These are phyloP conservation scores for Bombus confusus DNA, from an alignment of 1,140 invertebrate species.

Conservation along the genomic window DNA sequence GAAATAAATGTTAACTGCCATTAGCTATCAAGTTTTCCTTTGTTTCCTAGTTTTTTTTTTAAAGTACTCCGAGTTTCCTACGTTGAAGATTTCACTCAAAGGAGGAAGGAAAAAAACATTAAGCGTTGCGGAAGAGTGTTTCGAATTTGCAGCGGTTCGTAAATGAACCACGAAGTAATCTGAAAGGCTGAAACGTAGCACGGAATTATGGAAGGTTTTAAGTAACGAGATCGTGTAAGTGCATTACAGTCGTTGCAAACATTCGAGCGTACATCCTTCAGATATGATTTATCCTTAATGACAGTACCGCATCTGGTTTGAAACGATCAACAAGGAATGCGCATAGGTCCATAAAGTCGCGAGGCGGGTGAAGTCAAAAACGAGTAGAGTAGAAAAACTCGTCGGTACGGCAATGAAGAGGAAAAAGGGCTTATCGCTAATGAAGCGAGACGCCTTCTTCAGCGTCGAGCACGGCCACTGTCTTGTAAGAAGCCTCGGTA, in stretches of 20 bases:
- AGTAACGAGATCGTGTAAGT: conserved; percentile 47
- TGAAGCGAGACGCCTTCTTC: conserved; percentile 76
- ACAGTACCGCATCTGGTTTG: conserved; percentile 66
- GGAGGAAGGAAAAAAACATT: not conserved
- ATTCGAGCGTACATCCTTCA: conserved; percentile 54
- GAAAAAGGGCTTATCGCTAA: conserved; percentile 74
- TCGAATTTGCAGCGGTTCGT: conserved; percentile 25
- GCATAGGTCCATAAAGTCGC: conserved; percentile 64
- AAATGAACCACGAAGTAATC: not conserved
- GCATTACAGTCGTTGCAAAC: conserved; percentile 48
- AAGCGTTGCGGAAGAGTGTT: not conserved
- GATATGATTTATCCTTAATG: conserved; percentile 68
- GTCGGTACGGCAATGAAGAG: conserved; percentile 61
- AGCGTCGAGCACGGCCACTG: conserved; percentile 67
- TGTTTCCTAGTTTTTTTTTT: not conserved
- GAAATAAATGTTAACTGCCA: too few relatives aligned
- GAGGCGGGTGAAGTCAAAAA: conserved; percentile 65
- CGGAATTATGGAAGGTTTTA: conserved; percentile 1
- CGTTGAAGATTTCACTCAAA: not conserved
- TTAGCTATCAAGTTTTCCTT: too few relatives aligned
- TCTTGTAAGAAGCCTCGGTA: conserved; percentile 69
- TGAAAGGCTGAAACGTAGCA: not conserved
- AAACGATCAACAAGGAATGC: conserved; percentile 70
- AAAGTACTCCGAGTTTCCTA: not conserved
- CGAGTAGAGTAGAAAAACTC: conserved; percentile 65